phyloP scores from a whole-genome alignment of 2,888 invertebrate genomes.

The Bellardia pandia region DNA sequence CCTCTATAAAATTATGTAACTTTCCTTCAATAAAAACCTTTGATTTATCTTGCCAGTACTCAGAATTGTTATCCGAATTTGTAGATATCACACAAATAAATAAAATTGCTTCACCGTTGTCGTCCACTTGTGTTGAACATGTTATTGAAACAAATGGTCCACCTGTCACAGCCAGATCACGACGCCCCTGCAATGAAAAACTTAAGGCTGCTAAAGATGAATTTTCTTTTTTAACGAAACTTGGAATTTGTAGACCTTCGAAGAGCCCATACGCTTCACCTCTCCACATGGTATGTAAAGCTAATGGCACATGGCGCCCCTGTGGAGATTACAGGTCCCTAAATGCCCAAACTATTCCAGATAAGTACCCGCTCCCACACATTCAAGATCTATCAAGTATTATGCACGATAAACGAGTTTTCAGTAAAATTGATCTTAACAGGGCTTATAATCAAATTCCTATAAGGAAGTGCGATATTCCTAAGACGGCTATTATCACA shows the following conservation, averaged over 20 bases:
- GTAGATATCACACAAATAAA: background rate
- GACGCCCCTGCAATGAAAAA: background rate
- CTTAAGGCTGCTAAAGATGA: background rate
- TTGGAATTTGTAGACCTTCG: conserved; percentile 64
- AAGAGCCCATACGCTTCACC: conserved; percentile 30
- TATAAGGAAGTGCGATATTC: too few relatives aligned
- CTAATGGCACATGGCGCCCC: conserved; percentile 21
- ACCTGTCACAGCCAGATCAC: background rate
- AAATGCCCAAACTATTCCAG: conserved; percentile 1
- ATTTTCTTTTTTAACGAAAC: background rate
- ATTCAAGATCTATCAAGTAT: conserved; percentile 1
- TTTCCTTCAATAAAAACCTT: background rate
- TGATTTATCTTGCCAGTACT: background rate
- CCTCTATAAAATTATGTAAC: background rate
- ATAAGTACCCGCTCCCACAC: background rate
- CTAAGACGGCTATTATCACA: too few relatives aligned
- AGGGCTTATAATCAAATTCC: too few relatives aligned
- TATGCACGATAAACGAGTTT: background rate
- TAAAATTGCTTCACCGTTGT: background rate
- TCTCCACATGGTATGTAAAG: conserved; percentile 28
- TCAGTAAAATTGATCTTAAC: background rate
- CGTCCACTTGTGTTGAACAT: background rate
- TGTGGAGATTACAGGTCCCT: conserved; percentile 27
- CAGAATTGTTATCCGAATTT: too few relatives aligned
- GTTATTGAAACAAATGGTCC: background rate